Conservation (phyloP, 2,797 vertebrate species). For the Oreonectes daqikongensis region DNA sequence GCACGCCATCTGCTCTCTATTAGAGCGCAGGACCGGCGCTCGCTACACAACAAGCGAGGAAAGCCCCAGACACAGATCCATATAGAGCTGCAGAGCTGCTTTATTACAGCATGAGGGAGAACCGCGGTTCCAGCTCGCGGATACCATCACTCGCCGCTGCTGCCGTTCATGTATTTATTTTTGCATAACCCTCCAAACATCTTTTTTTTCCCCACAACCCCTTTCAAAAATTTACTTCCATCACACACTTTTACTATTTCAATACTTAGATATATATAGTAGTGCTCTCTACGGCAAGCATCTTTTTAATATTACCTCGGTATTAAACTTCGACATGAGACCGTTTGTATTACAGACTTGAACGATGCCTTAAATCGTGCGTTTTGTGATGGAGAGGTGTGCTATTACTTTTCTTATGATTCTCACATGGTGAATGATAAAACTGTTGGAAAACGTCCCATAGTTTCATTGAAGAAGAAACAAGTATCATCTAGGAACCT, state of each 20-base stretch:
- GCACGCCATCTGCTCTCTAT: conserved; percentile 80
- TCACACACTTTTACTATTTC: neutral
- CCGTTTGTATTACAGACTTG: neutral
- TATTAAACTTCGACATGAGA: neutral
- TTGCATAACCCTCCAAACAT: neutral
- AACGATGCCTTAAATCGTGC: neutral
- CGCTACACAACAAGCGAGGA: conserved; percentile 76
- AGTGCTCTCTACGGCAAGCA: neutral
- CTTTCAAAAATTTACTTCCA: conserved; percentile 26
- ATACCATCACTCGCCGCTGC: conserved; percentile 4
- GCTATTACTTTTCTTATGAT: conserved; percentile 7
- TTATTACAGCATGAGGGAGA: conserved; percentile 69
- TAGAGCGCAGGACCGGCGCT: conserved; percentile 69
- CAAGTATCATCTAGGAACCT: neutral
- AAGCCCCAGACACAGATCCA: conserved; percentile 78
- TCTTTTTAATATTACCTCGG: neutral
- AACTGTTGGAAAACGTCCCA: neutral
- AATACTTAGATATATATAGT: neutral
- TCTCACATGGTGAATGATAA: neutral
- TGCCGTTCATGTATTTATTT: conserved; percentile 61
- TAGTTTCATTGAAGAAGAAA: neutral
- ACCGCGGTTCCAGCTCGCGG: conserved; percentile 1
- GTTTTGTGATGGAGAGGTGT: neutral
- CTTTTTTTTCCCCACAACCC: neutral
- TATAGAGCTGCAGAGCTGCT: conserved; percentile 70